A percentile compares a stretch with the other conserved stretches of the same genome.
phyloP scores from a whole-genome alignment of 2,888 invertebrate species.

The Coecobrya sp. region DNA sequence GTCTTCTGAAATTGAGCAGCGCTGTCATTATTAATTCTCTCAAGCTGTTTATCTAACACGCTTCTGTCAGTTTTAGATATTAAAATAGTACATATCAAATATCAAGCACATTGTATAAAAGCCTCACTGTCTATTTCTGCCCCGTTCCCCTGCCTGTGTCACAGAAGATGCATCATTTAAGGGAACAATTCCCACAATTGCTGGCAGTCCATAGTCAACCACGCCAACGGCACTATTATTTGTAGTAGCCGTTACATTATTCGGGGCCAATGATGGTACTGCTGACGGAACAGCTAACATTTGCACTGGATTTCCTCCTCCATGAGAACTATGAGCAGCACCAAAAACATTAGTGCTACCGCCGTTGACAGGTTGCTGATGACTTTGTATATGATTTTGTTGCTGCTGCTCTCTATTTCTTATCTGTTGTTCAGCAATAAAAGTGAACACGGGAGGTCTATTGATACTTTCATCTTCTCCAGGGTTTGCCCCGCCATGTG shows the following conservation, averaged over 20 bases:
- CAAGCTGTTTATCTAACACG: no score
- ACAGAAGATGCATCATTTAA: background rate
- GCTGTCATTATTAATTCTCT: no score
- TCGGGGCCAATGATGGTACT: background rate
- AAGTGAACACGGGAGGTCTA: conserved; percentile 63
- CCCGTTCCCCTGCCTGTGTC: background rate
- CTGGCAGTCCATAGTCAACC: background rate
- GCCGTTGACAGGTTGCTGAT: conserved; percentile 17
- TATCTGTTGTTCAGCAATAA: conserved; percentile 46
- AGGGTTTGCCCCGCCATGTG: background rate
- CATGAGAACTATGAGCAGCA: background rate
- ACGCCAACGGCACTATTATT: background rate
- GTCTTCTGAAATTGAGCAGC: conserved; percentile 26
- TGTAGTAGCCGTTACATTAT: background rate
- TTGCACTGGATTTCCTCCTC: background rate
- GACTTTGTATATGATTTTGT: background rate
- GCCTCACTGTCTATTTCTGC: conserved; percentile 38
- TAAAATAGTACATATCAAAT: background rate
- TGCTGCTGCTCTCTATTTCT: conserved; percentile 23
- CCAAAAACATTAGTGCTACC: background rate
- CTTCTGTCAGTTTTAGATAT: background rate
- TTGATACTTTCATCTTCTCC: background rate
- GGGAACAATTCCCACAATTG: conserved; percentile 11
- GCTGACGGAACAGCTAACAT: background rate
- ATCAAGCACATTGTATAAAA: background rate